phyloP scores from a whole-genome alignment of 2,113 vertebrate genomes.

The Cricetomys ansorgei region DNA sequence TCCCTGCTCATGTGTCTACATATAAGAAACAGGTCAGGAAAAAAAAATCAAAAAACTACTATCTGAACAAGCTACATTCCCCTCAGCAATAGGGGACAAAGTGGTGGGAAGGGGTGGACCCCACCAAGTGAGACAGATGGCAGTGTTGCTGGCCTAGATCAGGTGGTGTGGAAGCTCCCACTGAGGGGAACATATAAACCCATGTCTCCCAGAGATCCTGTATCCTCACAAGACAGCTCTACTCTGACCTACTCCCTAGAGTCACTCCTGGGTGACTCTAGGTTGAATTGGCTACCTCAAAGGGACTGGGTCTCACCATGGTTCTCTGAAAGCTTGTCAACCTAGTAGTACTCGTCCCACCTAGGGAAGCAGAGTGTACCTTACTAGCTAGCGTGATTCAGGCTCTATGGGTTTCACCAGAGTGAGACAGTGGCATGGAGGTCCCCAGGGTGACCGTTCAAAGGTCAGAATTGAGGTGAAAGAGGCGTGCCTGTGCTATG shows the following conservation, averaged over 20 bases:
- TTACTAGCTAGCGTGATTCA: background rate
- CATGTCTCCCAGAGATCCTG: background rate
- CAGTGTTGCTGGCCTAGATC: background rate
- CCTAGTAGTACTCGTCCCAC: background rate
- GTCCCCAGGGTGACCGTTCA: background rate
- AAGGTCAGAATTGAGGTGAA: background rate
- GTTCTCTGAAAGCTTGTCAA: background rate
- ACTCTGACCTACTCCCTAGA: background rate
- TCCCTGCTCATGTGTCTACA: background rate
- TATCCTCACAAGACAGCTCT: background rate
- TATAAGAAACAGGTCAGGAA: background rate
- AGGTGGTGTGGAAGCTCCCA: background rate
- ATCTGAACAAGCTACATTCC: background rate
- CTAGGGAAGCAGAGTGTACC: background rate
- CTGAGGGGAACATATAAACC: background rate
- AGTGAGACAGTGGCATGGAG: background rate
- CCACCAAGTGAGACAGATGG: background rate
- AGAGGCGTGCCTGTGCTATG: background rate
- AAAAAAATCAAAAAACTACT: background rate
- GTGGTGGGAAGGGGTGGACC: accelerated
- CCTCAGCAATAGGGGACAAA: background rate
- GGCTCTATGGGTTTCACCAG: background rate
- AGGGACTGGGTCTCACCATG: background rate
- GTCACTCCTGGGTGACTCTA: background rate
- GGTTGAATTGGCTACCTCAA: background rate